Percentiles rank a stretch among this genome's conserved stretches.
phyloP scores from a whole-genome alignment of 2,888 invertebrate species.

The Operophtera brumata region DNA sequence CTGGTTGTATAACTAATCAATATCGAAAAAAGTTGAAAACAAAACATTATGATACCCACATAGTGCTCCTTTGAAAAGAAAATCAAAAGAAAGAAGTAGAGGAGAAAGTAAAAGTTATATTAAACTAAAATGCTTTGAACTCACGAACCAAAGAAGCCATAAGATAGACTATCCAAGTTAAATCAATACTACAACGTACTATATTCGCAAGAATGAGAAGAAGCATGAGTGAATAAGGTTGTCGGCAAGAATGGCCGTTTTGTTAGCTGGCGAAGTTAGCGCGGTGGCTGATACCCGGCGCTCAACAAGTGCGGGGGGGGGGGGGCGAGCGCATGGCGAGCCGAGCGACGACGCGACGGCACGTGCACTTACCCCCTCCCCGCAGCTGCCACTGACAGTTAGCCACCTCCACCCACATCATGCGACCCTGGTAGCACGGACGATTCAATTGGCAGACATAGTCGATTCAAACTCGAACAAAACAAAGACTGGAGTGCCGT shows the following conservation, averaged over 20 bases:
- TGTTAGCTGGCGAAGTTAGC: constrained; percentile 39
- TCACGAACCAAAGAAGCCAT: constrained; percentile 14
- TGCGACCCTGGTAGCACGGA: constrained; percentile 64
- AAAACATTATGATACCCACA: not conserved
- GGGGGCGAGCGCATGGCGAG: constrained; percentile 64
- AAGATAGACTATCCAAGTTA: constrained; percentile 24
- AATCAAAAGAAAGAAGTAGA: not conserved
- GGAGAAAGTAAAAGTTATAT: not conserved
- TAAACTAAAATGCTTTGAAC: constrained; percentile 2
- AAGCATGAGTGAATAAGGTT: constrained; percentile 40
- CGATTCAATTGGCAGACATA: constrained; percentile 76
- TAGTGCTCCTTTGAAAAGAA: not conserved
- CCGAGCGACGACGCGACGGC: constrained; percentile 52
- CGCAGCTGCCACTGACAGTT: constrained; percentile 46
- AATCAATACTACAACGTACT: constrained; percentile 46
- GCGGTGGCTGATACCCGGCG: constrained; percentile 44
- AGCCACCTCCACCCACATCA: constrained; percentile 49
- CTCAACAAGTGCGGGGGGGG: constrained; percentile 74
- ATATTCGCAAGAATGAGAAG: constrained; percentile 49
- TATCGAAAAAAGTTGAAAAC: not conserved
- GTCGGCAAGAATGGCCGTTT: constrained; percentile 30
- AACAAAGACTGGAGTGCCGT: constrained; percentile 34
- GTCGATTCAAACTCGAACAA: constrained; percentile 55
- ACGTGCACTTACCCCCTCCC: constrained; percentile 59
- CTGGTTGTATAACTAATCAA: not conserved